phyloP scores from a whole-genome alignment of 2,797 vertebrate species.

The Myoxocephalus aenaeus region DNA sequence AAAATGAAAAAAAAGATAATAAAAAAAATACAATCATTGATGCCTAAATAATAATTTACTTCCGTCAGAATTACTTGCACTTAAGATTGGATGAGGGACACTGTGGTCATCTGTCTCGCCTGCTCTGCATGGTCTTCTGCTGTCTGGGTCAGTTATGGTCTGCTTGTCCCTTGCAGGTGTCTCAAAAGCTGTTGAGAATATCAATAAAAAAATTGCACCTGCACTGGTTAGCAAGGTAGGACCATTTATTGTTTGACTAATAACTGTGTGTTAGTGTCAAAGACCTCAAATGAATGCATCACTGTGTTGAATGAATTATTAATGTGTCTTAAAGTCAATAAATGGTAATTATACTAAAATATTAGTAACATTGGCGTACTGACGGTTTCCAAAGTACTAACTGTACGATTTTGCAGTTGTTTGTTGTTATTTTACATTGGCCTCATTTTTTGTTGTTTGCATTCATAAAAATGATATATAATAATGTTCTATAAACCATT shows the following conservation, averaged over 20 bases:
- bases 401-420: neutral
- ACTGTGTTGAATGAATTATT: neutral
- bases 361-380: neutral
- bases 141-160: constrained; percentile 87
- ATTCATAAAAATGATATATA: neutral
- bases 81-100: constrained; percentile 31
- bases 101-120: constrained; percentile 82
- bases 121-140: constrained; percentile 82
- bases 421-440: constrained; percentile 10
- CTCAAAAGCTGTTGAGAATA: constrained; percentile 99
- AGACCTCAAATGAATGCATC: neutral
- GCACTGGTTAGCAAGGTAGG: constrained; percentile 99
- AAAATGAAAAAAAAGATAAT: constrained; percentile 26
- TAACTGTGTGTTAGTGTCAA: constrained; percentile 46
- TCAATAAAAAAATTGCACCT: constrained; percentile 99
- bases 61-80: neutral
- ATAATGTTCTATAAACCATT: neutral
- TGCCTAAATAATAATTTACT: neutral
- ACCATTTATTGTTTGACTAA: constrained; percentile 85
- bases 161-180: constrained; percentile 99
- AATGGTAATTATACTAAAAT: neutral
- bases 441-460: neutral
- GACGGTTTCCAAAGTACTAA: constrained; percentile 1
- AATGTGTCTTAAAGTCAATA: neutral
- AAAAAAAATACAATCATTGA: constrained; percentile 24